Evolutionary conservation across 2,113 vertebrate species (phyloP).

Genomic region (Cairina moschata): DNA sequence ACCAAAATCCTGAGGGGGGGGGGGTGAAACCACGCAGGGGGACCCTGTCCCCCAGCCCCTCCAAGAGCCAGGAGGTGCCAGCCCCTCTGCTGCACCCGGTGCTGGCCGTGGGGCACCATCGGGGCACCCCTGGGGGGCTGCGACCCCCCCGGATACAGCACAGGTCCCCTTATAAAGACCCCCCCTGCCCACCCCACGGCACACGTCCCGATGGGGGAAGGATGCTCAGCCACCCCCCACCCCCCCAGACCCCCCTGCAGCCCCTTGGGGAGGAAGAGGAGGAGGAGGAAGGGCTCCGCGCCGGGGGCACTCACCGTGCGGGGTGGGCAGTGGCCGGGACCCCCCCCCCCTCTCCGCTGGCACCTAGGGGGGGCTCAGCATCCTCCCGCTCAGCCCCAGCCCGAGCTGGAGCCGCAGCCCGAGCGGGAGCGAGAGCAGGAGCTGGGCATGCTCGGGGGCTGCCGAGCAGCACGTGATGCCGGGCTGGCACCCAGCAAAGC

Average conservation of each 20-base stretch:
- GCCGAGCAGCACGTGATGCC: constrained; percentile 72
- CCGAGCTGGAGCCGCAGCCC: neutral
- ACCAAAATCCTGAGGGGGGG: neutral
- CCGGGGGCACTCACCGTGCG: constrained; percentile 18
- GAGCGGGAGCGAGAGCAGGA: constrained; percentile 45
- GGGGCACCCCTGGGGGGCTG: no score
- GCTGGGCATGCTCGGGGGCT: constrained; percentile 81
- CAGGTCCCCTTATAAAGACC: neutral
- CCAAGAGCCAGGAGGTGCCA: neutral
- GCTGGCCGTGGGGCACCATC: neutral
- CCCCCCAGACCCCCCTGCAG: neutral
- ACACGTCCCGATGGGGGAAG: no score
- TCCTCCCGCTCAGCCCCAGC: neutral
- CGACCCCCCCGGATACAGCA: neutral
- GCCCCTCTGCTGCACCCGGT: neutral
- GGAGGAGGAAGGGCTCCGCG: neutral
- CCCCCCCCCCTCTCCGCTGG: neutral
- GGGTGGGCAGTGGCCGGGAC: neutral
- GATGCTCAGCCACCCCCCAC: neutral
- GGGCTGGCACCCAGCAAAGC: constrained; percentile 51
- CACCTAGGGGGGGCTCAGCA: constrained; percentile 12
- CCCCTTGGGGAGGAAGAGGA: neutral
- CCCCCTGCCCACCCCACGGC: neutral
- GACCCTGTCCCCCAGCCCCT: neutral
- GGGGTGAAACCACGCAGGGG: neutral